These are phyloP conservation scores for Xyliphius kryptos DNA, from an alignment of 2,113 vertebrate genomes.

Conservation along the genomic window DNA sequence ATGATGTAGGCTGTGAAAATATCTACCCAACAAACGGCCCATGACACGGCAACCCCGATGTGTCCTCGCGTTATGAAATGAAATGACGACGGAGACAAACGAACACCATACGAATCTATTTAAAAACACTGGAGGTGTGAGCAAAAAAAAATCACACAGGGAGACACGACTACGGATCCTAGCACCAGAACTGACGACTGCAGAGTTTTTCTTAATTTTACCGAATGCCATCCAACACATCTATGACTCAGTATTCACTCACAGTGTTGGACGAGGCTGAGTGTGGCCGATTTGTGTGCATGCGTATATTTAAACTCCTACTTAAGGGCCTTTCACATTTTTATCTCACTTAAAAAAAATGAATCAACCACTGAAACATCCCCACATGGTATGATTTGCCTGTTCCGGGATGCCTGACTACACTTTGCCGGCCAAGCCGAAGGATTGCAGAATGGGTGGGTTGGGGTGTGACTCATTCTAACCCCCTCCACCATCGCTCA, in stretches of 20 bases:
- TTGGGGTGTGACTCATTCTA: conserved; percentile 14
- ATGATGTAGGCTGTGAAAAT: too few species aligned
- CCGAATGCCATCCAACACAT: not conserved
- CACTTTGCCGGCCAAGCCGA: conserved; percentile 8
- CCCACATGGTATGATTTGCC: conserved; percentile 7
- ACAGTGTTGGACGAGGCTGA: conserved; percentile 1
- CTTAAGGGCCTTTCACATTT: conserved; percentile 9
- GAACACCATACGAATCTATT: too few species aligned
- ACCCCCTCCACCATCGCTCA: conserved; percentile 17
- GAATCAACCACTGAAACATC: conserved; percentile 22
- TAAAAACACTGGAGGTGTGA: too few species aligned
- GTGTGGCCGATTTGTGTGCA: conserved; percentile 2
- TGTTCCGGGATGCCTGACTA: conserved; percentile 11
- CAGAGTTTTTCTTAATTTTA: not conserved
- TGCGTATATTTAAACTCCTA: conserved; percentile 6
- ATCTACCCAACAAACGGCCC: too few species aligned
- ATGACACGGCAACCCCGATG: too few species aligned
- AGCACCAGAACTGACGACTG: too few species aligned
- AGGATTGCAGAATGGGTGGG: not conserved
- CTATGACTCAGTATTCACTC: conserved; percentile 18
- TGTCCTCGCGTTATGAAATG: too few species aligned
- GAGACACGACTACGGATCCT: too few species aligned
- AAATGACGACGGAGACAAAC: too few species aligned
- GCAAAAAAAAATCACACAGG: too few species aligned
- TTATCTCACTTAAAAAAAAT: conserved; percentile 28